A percentile compares a stretch with the other conserved stretches of the same genome.
These are phyloP conservation scores for Astreopora myriophthalma DNA, from an alignment of 64 coral and sea anemone species.

Conservation along the genomic window DNA sequence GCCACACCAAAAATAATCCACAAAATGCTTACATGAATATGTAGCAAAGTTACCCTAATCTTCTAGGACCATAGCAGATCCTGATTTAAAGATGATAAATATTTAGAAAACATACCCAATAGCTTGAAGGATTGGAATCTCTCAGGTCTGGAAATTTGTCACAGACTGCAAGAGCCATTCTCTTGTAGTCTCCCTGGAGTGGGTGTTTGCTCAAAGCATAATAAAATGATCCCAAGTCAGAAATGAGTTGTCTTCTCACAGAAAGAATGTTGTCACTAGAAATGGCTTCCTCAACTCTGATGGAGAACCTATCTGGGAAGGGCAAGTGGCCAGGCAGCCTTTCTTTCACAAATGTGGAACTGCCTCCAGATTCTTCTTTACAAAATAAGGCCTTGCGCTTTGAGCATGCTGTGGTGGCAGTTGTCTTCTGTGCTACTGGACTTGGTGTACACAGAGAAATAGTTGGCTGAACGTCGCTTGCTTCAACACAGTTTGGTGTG, in stretches of 20 bases:
- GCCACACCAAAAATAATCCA: too few relatives aligned
- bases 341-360: neutral
- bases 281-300: constrained; percentile 39
- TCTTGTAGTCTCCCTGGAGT: constrained; percentile 54
- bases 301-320: constrained; percentile 22
- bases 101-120: neutral
- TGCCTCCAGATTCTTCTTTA: neutral
- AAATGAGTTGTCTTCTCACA: constrained; percentile 12
- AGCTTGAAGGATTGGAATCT: neutral
- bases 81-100: neutral
- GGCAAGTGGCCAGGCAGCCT: constrained; percentile 23
- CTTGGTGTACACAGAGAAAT: neutral
- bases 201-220: constrained; percentile 39
- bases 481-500: neutral
- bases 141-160: constrained; percentile 32
- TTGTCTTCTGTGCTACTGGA: neutral
- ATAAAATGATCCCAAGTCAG: constrained; percentile 44
- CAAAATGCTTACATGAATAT: too few relatives aligned
- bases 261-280: neutral
- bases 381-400: constrained; percentile 1
- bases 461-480: neutral
- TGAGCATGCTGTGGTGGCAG: neutral
- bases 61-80: too few relatives aligned
- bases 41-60: too few relatives aligned
- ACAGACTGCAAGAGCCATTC: constrained; percentile 34